Evolutionary conservation across 1,140 invertebrate species (phyloP).

Genomic region (Chelonus insularis): DNA sequence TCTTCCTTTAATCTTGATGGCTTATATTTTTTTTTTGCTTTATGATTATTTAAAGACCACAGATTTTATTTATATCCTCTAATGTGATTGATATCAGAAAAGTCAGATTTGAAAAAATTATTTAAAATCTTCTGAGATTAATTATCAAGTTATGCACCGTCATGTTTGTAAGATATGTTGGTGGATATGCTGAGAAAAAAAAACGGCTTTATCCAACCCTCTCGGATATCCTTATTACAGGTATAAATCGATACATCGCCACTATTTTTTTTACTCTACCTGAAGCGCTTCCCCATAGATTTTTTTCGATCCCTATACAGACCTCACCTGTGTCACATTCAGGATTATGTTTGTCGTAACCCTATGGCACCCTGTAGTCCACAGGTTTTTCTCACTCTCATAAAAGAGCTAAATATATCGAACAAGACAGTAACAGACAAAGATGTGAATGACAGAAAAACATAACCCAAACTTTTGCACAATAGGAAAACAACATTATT

Average conservation of each 20-base stretch:
- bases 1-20: too few species aligned
- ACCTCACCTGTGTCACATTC: conserved; percentile 55
- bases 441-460: conserved; percentile 43
- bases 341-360: conserved; percentile 54
- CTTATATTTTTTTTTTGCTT: too few species aligned
- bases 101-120: too few species aligned
- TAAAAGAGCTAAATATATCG: neutral
- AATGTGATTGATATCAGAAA: too few species aligned
- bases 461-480: neutral
- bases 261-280: neutral
- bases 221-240: conserved; percentile 5
- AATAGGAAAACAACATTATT: conserved; percentile 57
- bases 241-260: neutral
- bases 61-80: too few species aligned
- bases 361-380: conserved; percentile 41
- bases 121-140: too few species aligned
- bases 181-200: neutral
- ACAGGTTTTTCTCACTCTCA: conserved; percentile 24
- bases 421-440: conserved; percentile 17
- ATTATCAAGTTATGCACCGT: neutral
- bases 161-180: neutral
- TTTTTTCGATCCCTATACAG: conserved; percentile 35
- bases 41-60: too few species aligned
- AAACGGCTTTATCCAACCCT: neutral
- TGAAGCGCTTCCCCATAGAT: neutral